phyloP scores from a whole-genome alignment of 2,797 vertebrate genomes.

The Lindbergichthys nudifrons region DNA sequence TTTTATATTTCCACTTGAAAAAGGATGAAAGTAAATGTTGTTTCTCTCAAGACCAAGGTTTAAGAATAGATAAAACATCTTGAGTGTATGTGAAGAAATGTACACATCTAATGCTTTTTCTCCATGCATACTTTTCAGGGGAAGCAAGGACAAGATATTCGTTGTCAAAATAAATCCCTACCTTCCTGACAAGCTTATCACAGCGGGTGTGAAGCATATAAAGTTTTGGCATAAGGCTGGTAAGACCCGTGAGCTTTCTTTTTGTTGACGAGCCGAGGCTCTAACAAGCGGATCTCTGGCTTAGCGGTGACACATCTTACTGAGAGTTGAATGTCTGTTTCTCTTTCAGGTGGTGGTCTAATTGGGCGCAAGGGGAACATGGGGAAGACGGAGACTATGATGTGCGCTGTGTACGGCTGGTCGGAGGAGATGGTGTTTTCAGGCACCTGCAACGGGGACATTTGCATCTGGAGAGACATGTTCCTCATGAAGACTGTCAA shows the following conservation, averaged over 20 bases:
- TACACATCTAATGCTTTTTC: not conserved
- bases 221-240: conserved; percentile 99
- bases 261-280: conserved; percentile 26
- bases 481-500: conserved; percentile 98
- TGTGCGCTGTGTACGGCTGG: conserved; percentile 98
- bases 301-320: conserved; percentile 37
- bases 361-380: conserved; percentile 95
- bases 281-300: conserved; percentile 50
- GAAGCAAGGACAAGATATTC: conserved; percentile 99
- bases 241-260: conserved; percentile 66
- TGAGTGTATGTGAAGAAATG: not conserved
- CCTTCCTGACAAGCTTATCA: conserved; percentile 96
- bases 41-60: not conserved
- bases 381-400: conserved; percentile 96
- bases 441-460: conserved; percentile 95
- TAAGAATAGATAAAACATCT: not conserved
- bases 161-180: conserved; percentile 97
- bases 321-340: conserved; percentile 30
- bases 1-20: not conserved
- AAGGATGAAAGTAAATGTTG: not conserved
- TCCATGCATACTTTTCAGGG: conserved; percentile 84
- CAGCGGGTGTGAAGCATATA: conserved; percentile 97
- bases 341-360: conserved; percentile 90
- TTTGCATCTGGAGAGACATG: conserved; percentile 98
- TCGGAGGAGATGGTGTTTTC: conserved; percentile 98